phyloP scores from a whole-genome alignment of 2,797 vertebrate species.

The Perdix hodgsoniae region DNA sequence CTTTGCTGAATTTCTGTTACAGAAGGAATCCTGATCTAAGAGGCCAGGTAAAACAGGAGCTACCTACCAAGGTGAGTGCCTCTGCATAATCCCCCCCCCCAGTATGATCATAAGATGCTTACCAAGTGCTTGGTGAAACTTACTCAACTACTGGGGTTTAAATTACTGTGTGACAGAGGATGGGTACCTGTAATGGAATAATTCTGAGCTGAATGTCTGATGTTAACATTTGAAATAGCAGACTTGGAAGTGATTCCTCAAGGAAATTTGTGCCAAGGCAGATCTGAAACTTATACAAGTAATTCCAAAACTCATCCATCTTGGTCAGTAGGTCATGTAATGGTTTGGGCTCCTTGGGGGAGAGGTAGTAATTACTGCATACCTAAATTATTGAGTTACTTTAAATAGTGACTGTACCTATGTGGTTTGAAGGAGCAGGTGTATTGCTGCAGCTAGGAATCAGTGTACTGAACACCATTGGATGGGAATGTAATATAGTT shows the following conservation, averaged over 20 bases:
- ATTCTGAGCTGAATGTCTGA: neutral
- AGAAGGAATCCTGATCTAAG: slow-evolving; percentile 33
- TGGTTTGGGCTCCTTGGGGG: neutral
- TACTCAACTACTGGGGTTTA: neutral
- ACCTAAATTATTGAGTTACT: neutral
- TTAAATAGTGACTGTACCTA: neutral
- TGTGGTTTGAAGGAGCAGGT: neutral
- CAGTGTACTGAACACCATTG: neutral
- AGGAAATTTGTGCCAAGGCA: neutral
- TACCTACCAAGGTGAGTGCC: slow-evolving; percentile 69
- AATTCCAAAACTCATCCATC: neutral
- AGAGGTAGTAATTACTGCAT: neutral
- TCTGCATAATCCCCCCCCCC: neutral
- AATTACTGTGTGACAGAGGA: neutral
- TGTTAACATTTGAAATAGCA: neutral
- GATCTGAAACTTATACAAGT: neutral
- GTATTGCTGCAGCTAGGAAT: neutral
- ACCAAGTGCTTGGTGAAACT: neutral
- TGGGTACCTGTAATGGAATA: neutral
- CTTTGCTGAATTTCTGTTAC: neutral
- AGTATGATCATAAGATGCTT: neutral
- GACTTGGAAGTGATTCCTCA: neutral
- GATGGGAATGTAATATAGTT: neutral
- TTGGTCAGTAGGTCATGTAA: neutral
- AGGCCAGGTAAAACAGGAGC: slow-evolving; percentile 14